Evolutionary conservation across 2,888 invertebrate genomes (phyloP), one percentile per base, ranked within the genome.

Genomic region (Dyspetes luteomarginatus): DNA sequence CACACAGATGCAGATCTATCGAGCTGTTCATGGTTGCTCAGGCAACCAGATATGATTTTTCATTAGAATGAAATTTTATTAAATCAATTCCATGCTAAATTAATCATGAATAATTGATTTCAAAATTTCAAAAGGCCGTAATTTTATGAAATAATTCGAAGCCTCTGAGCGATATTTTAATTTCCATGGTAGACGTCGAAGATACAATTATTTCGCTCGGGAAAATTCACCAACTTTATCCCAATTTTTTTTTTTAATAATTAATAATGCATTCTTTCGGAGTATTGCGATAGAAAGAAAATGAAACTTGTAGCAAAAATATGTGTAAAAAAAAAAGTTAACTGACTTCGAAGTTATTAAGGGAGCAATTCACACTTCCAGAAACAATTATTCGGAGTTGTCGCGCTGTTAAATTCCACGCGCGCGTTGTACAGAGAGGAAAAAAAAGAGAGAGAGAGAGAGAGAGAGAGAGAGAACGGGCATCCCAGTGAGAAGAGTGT

Each of bases 311-410:
- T 58, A 28, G 15, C 2, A 5, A 30, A 36, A 30, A 58, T n/a
- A 30, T 30, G 5, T 5, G 15, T 7, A 7, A 28, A 15, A 36
- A 17, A 76, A 76, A 64, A 28, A 68, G 9, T 45, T 15, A 67
- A 67, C 24, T 48, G 36, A 50, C 48, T 71, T 64, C 17, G 48
- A 52, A 76, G 87, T 89, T 89, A 89, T 89, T 88, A 89, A 90
- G 88, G 83, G 76, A 74, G 84, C 86, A 86, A 87, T 90, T 90
- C 88, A 86, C 90, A 89, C 90, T 90, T 91, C 87, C 89, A 89
- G 86, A 89, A 90, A 88, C 89, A 90, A 92, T 91, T 90, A 92
- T 91, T 90, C 85, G 88, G 87, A 85, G 86, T 86, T 84, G 88
- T 83, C 81, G 82, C 84, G 85, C 83, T 82, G 85, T 82, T 85